Conservation (phyloP, 1,140 invertebrate species). For the Vanessa tameamea region DNA sequence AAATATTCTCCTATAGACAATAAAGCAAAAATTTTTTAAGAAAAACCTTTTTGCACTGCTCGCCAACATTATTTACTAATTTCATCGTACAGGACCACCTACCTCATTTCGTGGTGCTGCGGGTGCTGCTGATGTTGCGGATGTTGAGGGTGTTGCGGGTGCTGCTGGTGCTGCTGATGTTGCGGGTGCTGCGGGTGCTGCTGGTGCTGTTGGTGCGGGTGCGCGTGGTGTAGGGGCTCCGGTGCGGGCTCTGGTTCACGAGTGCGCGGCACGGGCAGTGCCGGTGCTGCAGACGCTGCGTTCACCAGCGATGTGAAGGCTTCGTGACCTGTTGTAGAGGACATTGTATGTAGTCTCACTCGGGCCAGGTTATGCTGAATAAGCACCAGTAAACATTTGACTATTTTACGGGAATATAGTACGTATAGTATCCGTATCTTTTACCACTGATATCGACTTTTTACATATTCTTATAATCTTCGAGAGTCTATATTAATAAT, state of each 20-base stretch:
- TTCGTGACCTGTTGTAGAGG: constrained; percentile 84
- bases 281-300: constrained; percentile 91
- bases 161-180: constrained; percentile 65
- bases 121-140: constrained; percentile 42
- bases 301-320: constrained; percentile 92
- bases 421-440: too few species aligned
- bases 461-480: too few species aligned
- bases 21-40: too few species aligned
- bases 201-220: constrained; percentile 73
- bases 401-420: too few species aligned
- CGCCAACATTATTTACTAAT: too few species aligned
- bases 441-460: too few species aligned
- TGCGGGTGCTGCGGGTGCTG: constrained; percentile 14
- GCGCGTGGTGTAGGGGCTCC: constrained; percentile 53
- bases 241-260: constrained; percentile 58
- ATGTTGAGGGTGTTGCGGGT: constrained; percentile 68
- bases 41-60: too few species aligned
- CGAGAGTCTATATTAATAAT: too few species aligned
- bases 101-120: constrained; percentile 26
- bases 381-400: too few species aligned
- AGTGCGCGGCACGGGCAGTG: constrained; percentile 88
- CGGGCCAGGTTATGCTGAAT: neutral
- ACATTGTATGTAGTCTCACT: neutral
- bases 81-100: neutral
- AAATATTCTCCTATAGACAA: too few species aligned